Evolutionary conservation across 37 sponge, comb jelly and placozoan genomes (phyloP), one percentile per base, ranked within the genome.

Genomic region (Trichoplax adhaerens): DNA sequence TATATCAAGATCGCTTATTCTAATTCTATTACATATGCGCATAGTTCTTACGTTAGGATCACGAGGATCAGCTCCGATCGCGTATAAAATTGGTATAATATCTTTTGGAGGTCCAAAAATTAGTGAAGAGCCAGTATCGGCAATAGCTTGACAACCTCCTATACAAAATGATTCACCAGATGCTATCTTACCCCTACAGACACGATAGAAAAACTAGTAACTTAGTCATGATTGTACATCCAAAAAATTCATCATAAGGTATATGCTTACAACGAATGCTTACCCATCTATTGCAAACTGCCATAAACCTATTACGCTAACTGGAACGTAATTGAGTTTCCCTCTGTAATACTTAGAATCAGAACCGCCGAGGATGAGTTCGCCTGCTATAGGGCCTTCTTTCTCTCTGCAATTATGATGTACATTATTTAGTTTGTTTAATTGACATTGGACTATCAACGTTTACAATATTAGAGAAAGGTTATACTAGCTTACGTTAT

Each of bases 51-150:
- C 29, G 29, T 29, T 29, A 29, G 29, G 29, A 29, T 29, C 29
- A 29, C 29, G 29, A 29, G 29, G 29, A 29, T 29, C 29, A 29
- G 29, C 29, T 29, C 29, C 29, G 29, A 29, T 29, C 29, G 29
- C 29, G 29, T 29, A 29, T 29, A 29, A 29, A 29, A 29, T 29
- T 29, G 29, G 29, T 29, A 29, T 65, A 0, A 91, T 69, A 29
- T 83, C 77, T 8, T 70, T 79, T 1, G 68, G 63, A 3, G 99
- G 99, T 62, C 99, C 99, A 66, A 77, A 84, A 59, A 96, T 78
- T 50, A 96, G 85, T 29, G 93, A 93, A 54, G 99, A 89, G 1
- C 99, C 99, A 1, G 99, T 96, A 62, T 96, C 99, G 72, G 93
- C 87, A 74, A 96, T 92, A 52, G 99, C 93, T 53, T 76, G 61